Evolutionary conservation across 1,140 invertebrate species (phyloP).

Genomic region (Drosophila nebulosa): DNA sequence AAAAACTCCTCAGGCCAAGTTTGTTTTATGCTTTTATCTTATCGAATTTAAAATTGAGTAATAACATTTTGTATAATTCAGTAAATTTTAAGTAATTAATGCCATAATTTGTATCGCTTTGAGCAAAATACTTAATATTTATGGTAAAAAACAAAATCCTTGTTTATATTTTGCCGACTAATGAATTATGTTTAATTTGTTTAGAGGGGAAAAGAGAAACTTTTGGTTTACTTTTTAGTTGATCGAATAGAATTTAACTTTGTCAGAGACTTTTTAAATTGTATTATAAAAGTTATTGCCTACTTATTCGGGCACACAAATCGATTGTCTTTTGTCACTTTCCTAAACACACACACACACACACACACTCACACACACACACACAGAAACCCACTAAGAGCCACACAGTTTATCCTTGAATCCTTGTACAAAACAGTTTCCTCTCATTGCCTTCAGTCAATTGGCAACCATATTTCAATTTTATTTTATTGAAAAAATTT

Average conservation of each 20-base stretch:
- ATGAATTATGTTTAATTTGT: too few species aligned
- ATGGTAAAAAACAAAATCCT: too few species aligned
- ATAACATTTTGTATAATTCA: too few species aligned
- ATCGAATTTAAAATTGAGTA: too few species aligned
- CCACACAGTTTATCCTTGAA: conserved; percentile 23
- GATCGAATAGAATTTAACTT: neutral
- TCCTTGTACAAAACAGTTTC: conserved; percentile 27
- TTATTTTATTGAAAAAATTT: conserved; percentile 64
- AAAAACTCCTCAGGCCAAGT: too few species aligned
- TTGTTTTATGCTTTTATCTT: too few species aligned
- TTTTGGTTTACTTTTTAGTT: neutral
- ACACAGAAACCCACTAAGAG: conserved; percentile 7
- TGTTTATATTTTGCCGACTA: too few species aligned
- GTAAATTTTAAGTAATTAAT: too few species aligned
- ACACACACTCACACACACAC: neutral
- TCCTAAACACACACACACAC: neutral
- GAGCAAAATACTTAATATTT: too few species aligned
- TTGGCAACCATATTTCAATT: conserved; percentile 76
- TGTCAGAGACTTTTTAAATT: neutral
- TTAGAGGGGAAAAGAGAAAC: neutral
- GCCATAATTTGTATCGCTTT: too few species aligned
- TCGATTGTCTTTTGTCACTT: neutral
- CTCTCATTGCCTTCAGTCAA: conserved; percentile 69
- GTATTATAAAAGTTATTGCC: conserved; percentile 24
- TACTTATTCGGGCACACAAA: conserved; percentile 43